Evolutionary conservation across 2,888 invertebrate species (phyloP).

Genomic region (Steromphala cineraria): DNA sequence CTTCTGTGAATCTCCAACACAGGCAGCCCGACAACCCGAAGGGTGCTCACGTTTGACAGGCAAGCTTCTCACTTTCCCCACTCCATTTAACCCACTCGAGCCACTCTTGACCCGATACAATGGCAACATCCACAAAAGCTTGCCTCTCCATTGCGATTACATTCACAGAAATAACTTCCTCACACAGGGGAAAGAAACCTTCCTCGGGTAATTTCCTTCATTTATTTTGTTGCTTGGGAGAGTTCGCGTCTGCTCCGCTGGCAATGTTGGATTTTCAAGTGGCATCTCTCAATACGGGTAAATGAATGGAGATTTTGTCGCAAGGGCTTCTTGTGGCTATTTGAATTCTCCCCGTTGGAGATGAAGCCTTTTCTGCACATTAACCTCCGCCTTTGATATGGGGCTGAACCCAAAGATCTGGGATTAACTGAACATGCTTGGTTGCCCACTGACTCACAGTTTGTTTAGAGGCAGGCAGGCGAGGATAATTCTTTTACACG

Average conservation of each 20-base stretch:
- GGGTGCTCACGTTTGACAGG: conserved; percentile 4
- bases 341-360: neutral
- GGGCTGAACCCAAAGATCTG: neutral
- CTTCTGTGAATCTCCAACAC: neutral
- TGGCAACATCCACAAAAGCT: neutral
- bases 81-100: neutral
- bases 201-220: conserved; percentile 12
- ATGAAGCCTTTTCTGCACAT: conserved; percentile 12
- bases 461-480: conserved; percentile 4
- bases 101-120: conserved; percentile 7
- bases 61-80: conserved; percentile 6
- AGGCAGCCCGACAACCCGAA: neutral
- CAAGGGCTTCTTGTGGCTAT: conserved; percentile 5
- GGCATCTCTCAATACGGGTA: neutral
- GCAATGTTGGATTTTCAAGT: neutral
- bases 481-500: neutral
- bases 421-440: neutral
- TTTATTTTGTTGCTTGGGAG: conserved; percentile 14
- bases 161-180: conserved; percentile 16
- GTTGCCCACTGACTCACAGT: conserved; percentile 9
- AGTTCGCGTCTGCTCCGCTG: neutral
- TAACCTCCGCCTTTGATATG: neutral
- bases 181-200: conserved; percentile 3
- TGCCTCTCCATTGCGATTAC: neutral
- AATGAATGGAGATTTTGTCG: conserved; percentile 13